Percentiles rank a stretch among this genome's conserved stretches.
Evolutionary conservation across 2,797 vertebrate genomes (phyloP).

Genomic region (Morelia viridis): DNA sequence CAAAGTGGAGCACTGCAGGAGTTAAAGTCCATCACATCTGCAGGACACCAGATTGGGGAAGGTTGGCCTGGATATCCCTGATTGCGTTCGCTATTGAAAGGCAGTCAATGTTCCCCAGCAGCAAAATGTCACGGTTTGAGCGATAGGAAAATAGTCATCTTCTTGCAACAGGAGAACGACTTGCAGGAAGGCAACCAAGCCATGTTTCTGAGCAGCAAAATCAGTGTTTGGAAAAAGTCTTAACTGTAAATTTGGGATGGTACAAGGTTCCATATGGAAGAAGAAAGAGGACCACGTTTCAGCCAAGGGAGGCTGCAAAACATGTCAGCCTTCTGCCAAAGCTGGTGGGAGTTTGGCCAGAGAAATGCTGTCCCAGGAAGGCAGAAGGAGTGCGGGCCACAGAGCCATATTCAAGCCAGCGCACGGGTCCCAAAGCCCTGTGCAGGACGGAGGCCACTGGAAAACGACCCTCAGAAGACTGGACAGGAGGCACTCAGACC

Average conservation of each 20-base stretch:
- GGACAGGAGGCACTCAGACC: too few relatives aligned
- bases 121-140: neutral
- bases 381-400: accelerated
- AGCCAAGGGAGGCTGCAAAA: neutral
- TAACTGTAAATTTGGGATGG: neutral
- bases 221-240: neutral
- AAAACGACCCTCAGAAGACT: neutral
- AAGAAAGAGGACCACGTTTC: accelerated
- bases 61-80: too few relatives aligned
- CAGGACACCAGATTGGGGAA: neutral
- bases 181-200: neutral
- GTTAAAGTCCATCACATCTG: neutral
- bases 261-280: neutral
- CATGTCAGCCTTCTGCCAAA: neutral
- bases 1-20: neutral
- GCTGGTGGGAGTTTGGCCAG: neutral
- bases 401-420: neutral
- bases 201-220: neutral
- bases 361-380: neutral
- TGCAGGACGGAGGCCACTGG: accelerated
- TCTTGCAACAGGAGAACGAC: neutral
- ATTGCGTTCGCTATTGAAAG: neutral
- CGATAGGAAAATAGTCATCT: neutral
- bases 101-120: neutral
- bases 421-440: neutral